phyloP scores from a whole-genome alignment of 2,797 vertebrate species.

The Fratercula arctica region DNA sequence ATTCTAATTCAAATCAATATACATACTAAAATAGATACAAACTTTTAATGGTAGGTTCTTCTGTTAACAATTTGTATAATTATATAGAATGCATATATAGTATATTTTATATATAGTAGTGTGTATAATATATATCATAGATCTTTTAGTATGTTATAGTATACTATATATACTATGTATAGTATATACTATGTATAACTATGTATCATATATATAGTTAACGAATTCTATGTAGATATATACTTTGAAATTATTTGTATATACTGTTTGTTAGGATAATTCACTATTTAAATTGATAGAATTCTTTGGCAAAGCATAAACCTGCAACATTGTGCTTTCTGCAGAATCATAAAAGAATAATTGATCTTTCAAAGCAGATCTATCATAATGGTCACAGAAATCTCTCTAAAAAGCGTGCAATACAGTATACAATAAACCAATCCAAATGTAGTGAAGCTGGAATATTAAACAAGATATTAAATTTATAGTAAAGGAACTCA shows the following conservation, averaged over 20 bases:
- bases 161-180: neutral
- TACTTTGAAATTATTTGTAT: neutral
- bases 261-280: neutral
- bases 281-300: neutral
- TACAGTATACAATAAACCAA: neutral
- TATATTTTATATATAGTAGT: neutral
- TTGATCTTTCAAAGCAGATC: neutral
- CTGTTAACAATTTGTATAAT: neutral
- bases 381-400: neutral
- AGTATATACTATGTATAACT: neutral
- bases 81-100: neutral
- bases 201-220: neutral
- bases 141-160: neutral
- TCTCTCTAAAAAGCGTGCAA: neutral
- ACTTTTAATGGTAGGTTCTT: neutral
- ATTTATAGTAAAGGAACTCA: neutral
- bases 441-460: neutral
- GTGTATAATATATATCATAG: neutral
- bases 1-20: neutral
- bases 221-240: neutral
- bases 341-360: neutral
- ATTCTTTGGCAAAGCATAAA: neutral
- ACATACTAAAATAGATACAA: neutral
- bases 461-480: neutral
- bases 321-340: neutral